Evolutionary conservation across 2,113 vertebrate genomes (phyloP).

Genomic region (Sebastes fasciatus): DNA sequence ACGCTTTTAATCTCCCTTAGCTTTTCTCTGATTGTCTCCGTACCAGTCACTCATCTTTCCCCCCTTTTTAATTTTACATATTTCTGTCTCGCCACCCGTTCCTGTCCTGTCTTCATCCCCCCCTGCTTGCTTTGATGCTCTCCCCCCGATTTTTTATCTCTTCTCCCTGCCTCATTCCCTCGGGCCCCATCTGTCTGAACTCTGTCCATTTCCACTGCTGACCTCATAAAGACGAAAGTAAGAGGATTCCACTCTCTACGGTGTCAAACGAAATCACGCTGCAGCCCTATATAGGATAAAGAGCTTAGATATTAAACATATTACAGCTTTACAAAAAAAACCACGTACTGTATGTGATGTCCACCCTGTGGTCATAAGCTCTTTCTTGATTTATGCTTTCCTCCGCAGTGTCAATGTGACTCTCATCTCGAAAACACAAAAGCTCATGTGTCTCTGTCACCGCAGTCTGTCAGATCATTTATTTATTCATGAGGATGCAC

Average conservation of each 20-base stretch:
- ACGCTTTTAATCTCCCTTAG: conserved; percentile 47
- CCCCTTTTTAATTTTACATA: conserved; percentile 45
- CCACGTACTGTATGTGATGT: conserved; percentile 49
- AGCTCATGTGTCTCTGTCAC: conserved; percentile 57
- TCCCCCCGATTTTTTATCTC: conserved; percentile 52
- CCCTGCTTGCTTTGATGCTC: conserved; percentile 41
- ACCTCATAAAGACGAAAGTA: conserved; percentile 80
- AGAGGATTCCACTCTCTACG: conserved; percentile 79
- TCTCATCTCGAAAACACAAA: conserved; percentile 39
- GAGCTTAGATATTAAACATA: conserved; percentile 80
- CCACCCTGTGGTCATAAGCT: conserved; percentile 55
- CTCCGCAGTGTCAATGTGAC: conserved; percentile 30
- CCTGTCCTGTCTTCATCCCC: conserved; percentile 35
- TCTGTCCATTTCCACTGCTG: conserved; percentile 76
- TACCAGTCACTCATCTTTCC: conserved; percentile 41
- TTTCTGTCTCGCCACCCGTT: conserved; percentile 36
- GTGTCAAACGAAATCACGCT: conserved; percentile 75
- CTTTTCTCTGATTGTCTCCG: conserved; percentile 36
- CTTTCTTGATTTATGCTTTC: conserved; percentile 64
- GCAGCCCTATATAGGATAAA: conserved; percentile 75
- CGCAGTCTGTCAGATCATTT: conserved; percentile 43
- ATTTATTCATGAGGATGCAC: conserved; percentile 58
- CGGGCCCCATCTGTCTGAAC: conserved; percentile 76
- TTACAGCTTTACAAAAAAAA: conserved; percentile 52
- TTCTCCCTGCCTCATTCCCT: conserved; percentile 60